Base-by-base conservation (phyloP, 2,797 vertebrate genomes). In the Gymnoscopelus braueri region DNA sequence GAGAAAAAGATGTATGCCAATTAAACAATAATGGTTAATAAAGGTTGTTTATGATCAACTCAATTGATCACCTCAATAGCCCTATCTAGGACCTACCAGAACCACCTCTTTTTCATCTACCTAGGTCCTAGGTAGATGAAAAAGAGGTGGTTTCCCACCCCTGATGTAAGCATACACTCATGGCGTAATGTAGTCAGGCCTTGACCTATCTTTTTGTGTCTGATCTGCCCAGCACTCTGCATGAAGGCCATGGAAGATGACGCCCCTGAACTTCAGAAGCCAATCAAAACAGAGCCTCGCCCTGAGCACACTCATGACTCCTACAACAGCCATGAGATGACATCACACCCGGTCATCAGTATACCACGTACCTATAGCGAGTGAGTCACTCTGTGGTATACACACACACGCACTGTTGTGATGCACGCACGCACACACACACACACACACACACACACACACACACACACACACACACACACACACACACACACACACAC, bases 201-300 rank as follows among this genome's bases (percentile, higher is more conserved):
- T 44, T 44, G 39, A 44, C 39, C 7, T 44, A 44, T 44, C 39
- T 44, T 44, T 44, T 44, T 67, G 6, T 75, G 67, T 78, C 47
- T 0, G 15, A 0, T 78, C 57, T 23, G 2, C 32, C 6, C 82
- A 93, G 92, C 57, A 71, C 80, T 82, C 60, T 79, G 79, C 9
- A 60, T 71, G 2, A 91, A 88, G 70, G 55, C 83, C 4, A 19
- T 52, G 4, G 91, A 93, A 47, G 72, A 72, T 1, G 84, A 92
- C 3, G 2, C 84, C 83, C 91, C 92, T 23, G 79, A 94, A 50
- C 74, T 96, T 85, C 94, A 95, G 88, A 96, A 95, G 90, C 81
- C 93, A 79, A 96, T 98, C 91, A 98, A 99, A 94, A 87, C 91
- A 15, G 96, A 98, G 84, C 92, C 94, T 49, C 94, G 91, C 72